Conservation (phyloP, 2,113 vertebrate genomes). For the Pithys albifrons region DNA sequence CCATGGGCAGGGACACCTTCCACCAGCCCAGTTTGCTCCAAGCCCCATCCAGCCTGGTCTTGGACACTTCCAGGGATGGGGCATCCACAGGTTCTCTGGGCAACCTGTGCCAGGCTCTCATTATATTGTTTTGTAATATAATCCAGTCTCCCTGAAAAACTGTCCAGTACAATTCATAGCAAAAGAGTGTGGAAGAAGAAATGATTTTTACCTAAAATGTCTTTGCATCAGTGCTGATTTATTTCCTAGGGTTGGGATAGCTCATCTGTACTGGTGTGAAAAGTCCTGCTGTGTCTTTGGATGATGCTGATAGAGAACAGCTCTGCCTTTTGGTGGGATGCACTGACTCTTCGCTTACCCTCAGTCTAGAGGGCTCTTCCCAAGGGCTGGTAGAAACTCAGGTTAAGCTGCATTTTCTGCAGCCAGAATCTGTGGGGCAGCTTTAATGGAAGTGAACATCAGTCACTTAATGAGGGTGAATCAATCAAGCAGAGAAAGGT, state of each 20-base stretch:
- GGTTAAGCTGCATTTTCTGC: neutral
- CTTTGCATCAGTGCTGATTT: neutral
- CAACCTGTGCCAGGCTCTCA: neutral
- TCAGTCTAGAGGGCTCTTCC: neutral
- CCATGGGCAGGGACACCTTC: neutral
- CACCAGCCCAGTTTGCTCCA: fast-evolving
- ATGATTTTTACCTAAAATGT: neutral
- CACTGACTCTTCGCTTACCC: neutral
- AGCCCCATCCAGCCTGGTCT: fast-evolving
- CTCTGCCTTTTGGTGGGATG: neutral
- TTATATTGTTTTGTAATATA: neutral
- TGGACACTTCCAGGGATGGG: neutral
- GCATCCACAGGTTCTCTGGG: neutral
- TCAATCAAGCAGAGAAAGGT: neutral
- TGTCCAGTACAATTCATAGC: fast-evolving
- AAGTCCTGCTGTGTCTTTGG: neutral
- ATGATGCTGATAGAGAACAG: neutral
- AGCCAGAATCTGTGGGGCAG: neutral
- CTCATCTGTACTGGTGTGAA: neutral
- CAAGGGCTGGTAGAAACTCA: neutral
- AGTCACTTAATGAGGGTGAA: neutral
- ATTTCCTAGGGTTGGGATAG: neutral
- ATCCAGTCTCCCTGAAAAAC: neutral
- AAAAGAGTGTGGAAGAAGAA: neutral
- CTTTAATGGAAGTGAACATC: neutral